Evolutionary conservation across 2,888 invertebrate genomes (phyloP).

Genomic region (Lysandra bellargus): DNA sequence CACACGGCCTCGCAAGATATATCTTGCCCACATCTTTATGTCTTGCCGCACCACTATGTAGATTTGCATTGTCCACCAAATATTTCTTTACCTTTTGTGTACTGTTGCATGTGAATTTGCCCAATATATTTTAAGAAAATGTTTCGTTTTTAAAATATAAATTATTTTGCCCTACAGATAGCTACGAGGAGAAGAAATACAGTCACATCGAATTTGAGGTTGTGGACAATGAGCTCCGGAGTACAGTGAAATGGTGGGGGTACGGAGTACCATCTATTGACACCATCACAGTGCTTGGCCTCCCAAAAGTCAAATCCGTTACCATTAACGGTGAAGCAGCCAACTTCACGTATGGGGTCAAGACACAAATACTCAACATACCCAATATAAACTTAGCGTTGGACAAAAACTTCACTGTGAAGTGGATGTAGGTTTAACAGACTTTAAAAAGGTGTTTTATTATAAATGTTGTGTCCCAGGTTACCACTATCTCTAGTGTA

Average conservation of each 20-base stretch:
- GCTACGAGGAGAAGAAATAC: constrained; percentile 81
- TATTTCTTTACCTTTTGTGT: neutral
- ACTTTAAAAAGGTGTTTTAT: neutral
- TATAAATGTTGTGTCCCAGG: neutral
- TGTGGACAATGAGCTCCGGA: constrained; percentile 54
- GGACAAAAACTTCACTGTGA: constrained; percentile 61
- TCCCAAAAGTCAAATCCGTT: constrained; percentile 51
- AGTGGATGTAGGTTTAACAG: constrained; percentile 51
- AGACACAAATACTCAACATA: constrained; percentile 54
- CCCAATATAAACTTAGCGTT: constrained; percentile 55
- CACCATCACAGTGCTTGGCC: constrained; percentile 55
- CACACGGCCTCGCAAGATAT: no score
- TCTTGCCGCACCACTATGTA: no score
- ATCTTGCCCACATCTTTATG: no score
- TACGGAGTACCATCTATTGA: constrained; percentile 67
- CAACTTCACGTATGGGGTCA: constrained; percentile 51
- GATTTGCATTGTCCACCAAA: neutral
- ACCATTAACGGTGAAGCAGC: constrained; percentile 55
- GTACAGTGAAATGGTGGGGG: constrained; percentile 69
- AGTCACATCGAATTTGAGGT: constrained; percentile 74
- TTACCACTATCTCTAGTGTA: neutral
- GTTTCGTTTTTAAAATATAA: neutral
- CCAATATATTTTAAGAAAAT: neutral
- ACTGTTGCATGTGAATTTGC: neutral
- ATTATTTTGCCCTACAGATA: constrained; percentile 60